Evolutionary conservation across 2,113 vertebrate species (phyloP).

Genomic region (Macroglossus sobrinus): DNA sequence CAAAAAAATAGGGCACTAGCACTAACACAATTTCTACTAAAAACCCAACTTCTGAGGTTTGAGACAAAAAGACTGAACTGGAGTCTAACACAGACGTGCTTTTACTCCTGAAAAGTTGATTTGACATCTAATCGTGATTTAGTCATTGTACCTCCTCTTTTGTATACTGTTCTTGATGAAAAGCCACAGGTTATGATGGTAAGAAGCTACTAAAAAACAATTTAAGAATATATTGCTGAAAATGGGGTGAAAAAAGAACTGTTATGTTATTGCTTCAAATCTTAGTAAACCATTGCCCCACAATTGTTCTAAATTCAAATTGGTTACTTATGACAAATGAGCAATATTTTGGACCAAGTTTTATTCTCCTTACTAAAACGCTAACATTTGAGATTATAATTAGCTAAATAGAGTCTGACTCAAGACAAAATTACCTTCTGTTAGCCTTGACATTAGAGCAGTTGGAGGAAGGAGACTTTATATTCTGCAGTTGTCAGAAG

Average conservation of each 20-base stretch:
- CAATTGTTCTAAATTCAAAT: constrained; percentile 47
- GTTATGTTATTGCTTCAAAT: not conserved
- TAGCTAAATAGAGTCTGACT: constrained; percentile 42
- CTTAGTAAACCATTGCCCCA: not conserved
- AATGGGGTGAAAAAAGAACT: not conserved
- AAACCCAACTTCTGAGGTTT: not conserved
- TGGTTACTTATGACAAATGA: constrained; percentile 45
- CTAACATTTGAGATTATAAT: constrained; percentile 44
- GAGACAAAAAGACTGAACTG: not conserved
- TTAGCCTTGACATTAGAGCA: constrained; percentile 3
- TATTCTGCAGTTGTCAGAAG: constrained; percentile 4
- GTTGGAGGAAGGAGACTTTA: not conserved
- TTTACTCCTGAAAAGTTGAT: not conserved
- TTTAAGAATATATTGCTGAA: not conserved
- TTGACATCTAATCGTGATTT: not conserved
- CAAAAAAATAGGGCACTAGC: not conserved
- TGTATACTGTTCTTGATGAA: not conserved
- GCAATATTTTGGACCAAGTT: constrained; percentile 5
- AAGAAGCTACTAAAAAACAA: not conserved
- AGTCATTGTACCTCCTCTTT: not conserved
- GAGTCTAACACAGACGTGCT: not conserved
- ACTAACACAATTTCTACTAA: not conserved
- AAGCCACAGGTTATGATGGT: not conserved
- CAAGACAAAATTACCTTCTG: constrained; percentile 40
- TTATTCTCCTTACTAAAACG: constrained; percentile 26